A percentile compares a stretch with the other conserved stretches of the same genome.
These are phyloP conservation scores for Drosophila subsilvestris DNA, from an alignment of 2,888 invertebrate genomes.

Conservation along the genomic window DNA sequence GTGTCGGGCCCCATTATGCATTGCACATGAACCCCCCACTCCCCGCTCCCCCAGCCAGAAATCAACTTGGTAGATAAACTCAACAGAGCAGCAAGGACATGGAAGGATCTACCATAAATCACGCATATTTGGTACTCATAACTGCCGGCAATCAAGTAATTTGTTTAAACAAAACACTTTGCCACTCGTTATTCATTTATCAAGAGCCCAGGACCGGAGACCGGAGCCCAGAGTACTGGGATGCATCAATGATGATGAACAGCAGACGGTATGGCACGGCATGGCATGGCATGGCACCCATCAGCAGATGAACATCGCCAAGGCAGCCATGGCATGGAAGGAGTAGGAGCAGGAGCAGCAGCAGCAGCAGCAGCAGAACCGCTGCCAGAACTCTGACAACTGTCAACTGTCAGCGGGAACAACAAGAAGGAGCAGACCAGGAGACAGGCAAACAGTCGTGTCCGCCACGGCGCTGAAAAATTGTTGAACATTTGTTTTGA, in stretches of 20 bases:
- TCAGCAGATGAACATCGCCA: conserved; percentile 10
- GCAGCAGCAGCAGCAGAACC: conserved; percentile 35
- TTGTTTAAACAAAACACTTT: conserved; percentile 79
- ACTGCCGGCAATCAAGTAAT: conserved; percentile 74
- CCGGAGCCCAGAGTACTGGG: too few relatives aligned
- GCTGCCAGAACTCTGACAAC: conserved; percentile 61
- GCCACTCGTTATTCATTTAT: conserved; percentile 69
- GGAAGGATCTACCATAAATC: conserved; percentile 20
- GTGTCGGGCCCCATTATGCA: conserved; percentile 42
- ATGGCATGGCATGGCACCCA: not conserved
- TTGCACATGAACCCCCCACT: conserved; percentile 22
- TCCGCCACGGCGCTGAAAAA: conserved; percentile 66
- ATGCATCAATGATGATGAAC: conserved; percentile 43
- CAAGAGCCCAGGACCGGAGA: conserved; percentile 48
- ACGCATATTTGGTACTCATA: conserved; percentile 44
- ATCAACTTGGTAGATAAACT: conserved; percentile 68
- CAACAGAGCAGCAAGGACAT: conserved; percentile 3
- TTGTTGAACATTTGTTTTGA: conserved; percentile 76
- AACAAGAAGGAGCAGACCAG: conserved; percentile 33
- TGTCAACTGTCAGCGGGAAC: conserved; percentile 70
- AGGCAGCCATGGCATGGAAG: not conserved
- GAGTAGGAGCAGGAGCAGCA: conserved; percentile 11
- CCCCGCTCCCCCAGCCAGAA: conserved; percentile 46
- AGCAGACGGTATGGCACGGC: not conserved
- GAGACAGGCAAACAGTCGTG: conserved; percentile 46